Percentiles rank a stretch among this genome's conserved stretches.
Conservation (phyloP, 2,888 invertebrate genomes). For the Antheraea yamamai region DNA sequence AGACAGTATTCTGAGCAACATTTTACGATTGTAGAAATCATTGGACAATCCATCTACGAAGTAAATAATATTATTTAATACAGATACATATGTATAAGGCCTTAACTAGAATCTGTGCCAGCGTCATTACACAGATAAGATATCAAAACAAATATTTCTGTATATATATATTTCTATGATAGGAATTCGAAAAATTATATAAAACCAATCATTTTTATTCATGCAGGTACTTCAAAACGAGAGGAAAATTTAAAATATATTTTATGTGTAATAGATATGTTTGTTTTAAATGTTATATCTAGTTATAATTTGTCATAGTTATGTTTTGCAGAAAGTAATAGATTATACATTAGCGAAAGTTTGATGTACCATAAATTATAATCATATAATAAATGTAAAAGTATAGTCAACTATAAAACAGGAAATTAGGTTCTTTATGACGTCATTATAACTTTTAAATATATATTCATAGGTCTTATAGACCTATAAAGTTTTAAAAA, state of each 20-base stretch:
- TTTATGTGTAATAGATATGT: constrained; percentile 11
- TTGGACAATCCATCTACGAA: constrained; percentile 19
- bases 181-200: not conserved
- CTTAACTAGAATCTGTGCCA: not conserved
- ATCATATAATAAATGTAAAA: constrained; percentile 33
- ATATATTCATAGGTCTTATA: constrained; percentile 53
- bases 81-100: constrained; percentile 1
- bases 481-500: constrained; percentile 59
- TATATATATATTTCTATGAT: not conserved
- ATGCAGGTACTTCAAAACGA: not conserved
- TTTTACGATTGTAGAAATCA: constrained; percentile 24
- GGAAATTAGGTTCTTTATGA: constrained; percentile 28
- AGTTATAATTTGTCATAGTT: constrained; percentile 39
- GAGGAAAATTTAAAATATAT: not conserved
- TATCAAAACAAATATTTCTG: not conserved
- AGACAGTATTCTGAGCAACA: constrained; percentile 45
- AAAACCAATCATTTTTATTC: not conserved
- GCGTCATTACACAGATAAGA: not conserved
- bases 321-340: constrained; percentile 28
- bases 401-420: constrained; percentile 27
- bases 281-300: constrained; percentile 27
- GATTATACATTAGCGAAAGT: constrained; percentile 28
- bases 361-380: constrained; percentile 22
- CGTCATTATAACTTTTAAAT: constrained; percentile 16
- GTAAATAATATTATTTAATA: constrained; percentile 12